Evolutionary conservation across 2,888 invertebrate species (phyloP), one percentile per base, ranked within the genome.

Genomic region (Hypomecis punctinalis): DNA sequence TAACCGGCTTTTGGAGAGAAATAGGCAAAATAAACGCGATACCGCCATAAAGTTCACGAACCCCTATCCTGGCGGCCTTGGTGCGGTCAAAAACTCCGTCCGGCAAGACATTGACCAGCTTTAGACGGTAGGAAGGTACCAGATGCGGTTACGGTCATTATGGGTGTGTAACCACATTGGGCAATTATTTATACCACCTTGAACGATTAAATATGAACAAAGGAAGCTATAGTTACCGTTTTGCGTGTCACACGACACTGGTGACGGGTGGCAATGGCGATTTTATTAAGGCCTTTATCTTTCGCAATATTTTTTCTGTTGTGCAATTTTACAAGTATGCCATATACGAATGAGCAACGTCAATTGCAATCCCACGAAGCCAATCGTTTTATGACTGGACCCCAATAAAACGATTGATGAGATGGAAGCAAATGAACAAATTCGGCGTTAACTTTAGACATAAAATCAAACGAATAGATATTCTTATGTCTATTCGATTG

Each of bases 21-120:
- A 67, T 72, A 64, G 67, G 63, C 67, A 53, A 67, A 66, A 66
- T 48, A 43, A 61, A 67, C 71, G 70, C 73, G 70, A 75, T 74
- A 74, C 76, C 80, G 81, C 76, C 77, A 79, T 81, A 78, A 79
- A 81, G 86, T 86, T 87, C 86, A 84, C 74, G 76, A 78, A 88
- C 85, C 85, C 75, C 82, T 80, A 84, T 87, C 86, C 86, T 84
- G 81, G 68, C 84, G 89, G 86, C 91, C 91, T 91, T 91, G 90
- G 70, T 70, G 84, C 89, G 91, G 91, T 91, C 90, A 87, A 83
- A 81, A 86, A 83, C 88, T 80, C 80, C 82, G 78, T 69, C 76
- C 74, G 74, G 77, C 73, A 81, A 90, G 89, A 86, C 89, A 84
- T 89, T 90, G 88, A 90, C 90, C 89, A 88, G 81, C 75, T 77